Evolutionary conservation across 2,797 vertebrate species (phyloP).

Genomic region (Tokudaia muenninki): DNA sequence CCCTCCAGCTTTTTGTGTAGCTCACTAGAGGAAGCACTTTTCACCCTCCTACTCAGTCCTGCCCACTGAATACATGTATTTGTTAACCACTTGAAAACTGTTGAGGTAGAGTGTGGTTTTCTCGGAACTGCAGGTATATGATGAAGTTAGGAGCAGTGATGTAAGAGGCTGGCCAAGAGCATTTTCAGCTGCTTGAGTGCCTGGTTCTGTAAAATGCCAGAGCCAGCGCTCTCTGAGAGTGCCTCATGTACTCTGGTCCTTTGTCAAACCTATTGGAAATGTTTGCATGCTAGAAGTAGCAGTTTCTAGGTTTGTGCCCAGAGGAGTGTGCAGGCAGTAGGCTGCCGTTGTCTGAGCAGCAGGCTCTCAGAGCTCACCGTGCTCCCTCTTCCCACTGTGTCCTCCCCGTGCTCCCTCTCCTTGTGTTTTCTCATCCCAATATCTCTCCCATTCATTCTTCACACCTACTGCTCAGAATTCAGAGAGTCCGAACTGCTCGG

Average conservation of each 20-base stretch:
- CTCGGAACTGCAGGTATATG: slow-evolving; percentile 20
- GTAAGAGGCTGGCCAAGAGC: not conserved
- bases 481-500: slow-evolving; percentile 65
- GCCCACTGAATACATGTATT: slow-evolving; percentile 3
- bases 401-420: not conserved
- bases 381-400: slow-evolving; percentile 31
- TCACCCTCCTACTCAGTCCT: slow-evolving; percentile 32
- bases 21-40: slow-evolving; percentile 50
- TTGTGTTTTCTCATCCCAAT: not conserved
- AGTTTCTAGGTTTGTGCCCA: slow-evolving; percentile 77
- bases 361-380: slow-evolving; percentile 49
- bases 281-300: slow-evolving; percentile 51
- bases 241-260: slow-evolving; percentile 67
- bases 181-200: not conserved
- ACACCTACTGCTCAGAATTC: not conserved
- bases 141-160: slow-evolving; percentile 1
- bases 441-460: not conserved
- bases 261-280: slow-evolving; percentile 75
- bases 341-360: slow-evolving; percentile 37
- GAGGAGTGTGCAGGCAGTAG: slow-evolving; percentile 68
- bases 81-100: slow-evolving; percentile 54
- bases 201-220: slow-evolving; percentile 15
- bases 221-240: slow-evolving; percentile 49
- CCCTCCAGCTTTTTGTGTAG: slow-evolving; percentile 15
- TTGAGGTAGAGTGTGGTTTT: slow-evolving; percentile 29